Evolutionary conservation across 1,140 invertebrate species (phyloP).

Genomic region (Cydia pomonella): DNA sequence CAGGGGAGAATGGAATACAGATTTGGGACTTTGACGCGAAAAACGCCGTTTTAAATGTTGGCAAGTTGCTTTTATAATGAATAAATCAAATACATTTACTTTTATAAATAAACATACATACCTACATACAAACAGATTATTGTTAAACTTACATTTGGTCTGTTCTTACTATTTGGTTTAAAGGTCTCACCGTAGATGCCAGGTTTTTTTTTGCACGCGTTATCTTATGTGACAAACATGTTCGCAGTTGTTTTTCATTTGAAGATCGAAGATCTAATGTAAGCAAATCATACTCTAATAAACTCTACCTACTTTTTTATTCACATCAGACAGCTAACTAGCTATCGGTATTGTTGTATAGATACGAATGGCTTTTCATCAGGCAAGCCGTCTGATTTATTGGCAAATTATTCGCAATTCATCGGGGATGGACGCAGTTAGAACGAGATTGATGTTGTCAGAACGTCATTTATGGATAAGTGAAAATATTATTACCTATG

Average conservation of each 20-base stretch:
- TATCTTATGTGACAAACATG: no score
- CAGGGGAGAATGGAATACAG: conserved; percentile 6
- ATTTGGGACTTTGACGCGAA: neutral
- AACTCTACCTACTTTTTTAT: neutral
- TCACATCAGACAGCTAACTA: conserved; percentile 7
- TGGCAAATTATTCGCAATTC: conserved; percentile 31
- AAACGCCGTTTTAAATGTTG: neutral
- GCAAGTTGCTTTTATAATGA: neutral
- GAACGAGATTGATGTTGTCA: conserved; percentile 26
- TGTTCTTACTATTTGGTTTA: no score
- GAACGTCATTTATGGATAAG: conserved; percentile 22
- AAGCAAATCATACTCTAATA: neutral
- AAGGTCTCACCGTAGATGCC: no score
- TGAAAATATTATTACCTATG: neutral
- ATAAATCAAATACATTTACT: neutral
- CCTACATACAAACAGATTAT: no score
- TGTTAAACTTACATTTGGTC: no score
- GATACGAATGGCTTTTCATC: conserved; percentile 18
- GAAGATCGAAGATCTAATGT: neutral
- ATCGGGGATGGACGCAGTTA: conserved; percentile 23
- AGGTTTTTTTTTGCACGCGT: no score
- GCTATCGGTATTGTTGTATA: neutral
- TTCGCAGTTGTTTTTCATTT: no score
- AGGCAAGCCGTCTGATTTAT: conserved; percentile 19
- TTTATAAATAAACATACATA: no score